Evolutionary conservation across 2,797 vertebrate genomes (phyloP), one percentile per base, ranked within the genome.

Genomic region (Ataeniobius toweri): DNA sequence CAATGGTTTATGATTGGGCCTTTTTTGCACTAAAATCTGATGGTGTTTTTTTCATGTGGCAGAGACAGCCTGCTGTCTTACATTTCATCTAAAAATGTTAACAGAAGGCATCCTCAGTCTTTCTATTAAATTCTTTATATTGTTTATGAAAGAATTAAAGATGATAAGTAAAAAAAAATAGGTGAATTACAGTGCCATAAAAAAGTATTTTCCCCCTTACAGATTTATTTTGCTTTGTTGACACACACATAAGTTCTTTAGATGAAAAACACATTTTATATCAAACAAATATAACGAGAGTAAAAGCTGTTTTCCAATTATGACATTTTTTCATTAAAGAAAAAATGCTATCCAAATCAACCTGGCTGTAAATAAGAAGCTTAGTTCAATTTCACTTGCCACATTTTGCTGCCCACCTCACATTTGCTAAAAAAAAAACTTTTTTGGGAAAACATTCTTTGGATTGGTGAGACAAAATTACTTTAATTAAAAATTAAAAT

Each of bases 1-100:
- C 92, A 94, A 91, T 91, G 88, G 82, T 94, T 94, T 92, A 89
- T 89, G 85, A 90, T 88, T 80, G 61, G 80, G 81, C n/a, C 69
- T 74, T 80, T 75, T 80, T 83, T 39, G n/a, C 63, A 51, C 73
- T 67, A 80, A 68, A 83, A 75, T 80, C 86, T 82, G 39, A 78
- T 80, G 77, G 68, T 51, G 44, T 73, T 48, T 81, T 65, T 72
- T 88, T 39, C 22, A 22, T 76, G 53, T 81, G 55, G n/a, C 61
- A 83, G 68, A 82, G 51, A 69, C 20, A 77, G 69, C 75, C 79
- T 76, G 80, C 74, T 82, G 36, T 36, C 36, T 71, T 67, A 73
- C 81, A 51, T 81, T 71, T 31, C 26, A 6, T 26, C 36, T 46
- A 59, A 44, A 74, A 74, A 48, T 20, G 55, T 46, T 26, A 24